Evolutionary conservation across 2,888 invertebrate species (phyloP).

Genomic region (Agonopterix heracliana): DNA sequence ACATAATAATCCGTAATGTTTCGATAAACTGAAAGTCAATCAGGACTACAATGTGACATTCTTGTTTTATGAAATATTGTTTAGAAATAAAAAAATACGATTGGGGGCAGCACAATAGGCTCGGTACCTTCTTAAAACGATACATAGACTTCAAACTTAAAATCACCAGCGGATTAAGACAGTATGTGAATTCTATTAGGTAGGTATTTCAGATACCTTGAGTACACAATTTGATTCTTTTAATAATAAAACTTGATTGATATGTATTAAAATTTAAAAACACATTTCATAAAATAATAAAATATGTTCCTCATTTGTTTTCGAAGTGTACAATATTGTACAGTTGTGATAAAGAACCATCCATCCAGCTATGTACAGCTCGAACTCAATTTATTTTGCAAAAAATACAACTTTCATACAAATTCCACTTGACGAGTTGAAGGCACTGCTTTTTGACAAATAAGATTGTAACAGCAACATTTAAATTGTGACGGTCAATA

Average conservation of each 20-base stretch:
- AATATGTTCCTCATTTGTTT: not conserved
- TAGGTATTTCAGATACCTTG: too few relatives aligned
- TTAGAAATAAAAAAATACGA: too few relatives aligned
- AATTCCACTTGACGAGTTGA: conserved; percentile 20
- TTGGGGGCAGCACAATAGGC: too few relatives aligned
- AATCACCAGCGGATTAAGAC: conserved; percentile 4
- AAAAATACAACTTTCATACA: conserved; percentile 30
- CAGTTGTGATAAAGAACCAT: too few relatives aligned
- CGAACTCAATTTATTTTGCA: conserved; percentile 14
- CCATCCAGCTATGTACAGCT: too few relatives aligned
- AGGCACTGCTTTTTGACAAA: not conserved
- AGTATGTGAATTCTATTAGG: too few relatives aligned
- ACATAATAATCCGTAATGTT: too few relatives aligned
- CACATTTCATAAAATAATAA: not conserved
- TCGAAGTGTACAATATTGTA: too few relatives aligned
- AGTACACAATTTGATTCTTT: too few relatives aligned
- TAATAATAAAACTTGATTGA: conserved; percentile 15
- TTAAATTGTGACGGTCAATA: conserved; percentile 28
- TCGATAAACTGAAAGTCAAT: too few relatives aligned
- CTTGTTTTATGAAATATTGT: too few relatives aligned
- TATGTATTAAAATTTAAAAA: conserved; percentile 27
- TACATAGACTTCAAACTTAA: not conserved
- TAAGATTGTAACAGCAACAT: conserved; percentile 18
- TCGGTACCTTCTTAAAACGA: conserved; percentile 1
- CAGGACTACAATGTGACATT: too few relatives aligned